Percentiles rank a stretch among this genome's conserved stretches.
These are phyloP conservation scores for Rhincodon typus DNA, from an alignment of 2,797 vertebrate genomes.

Conservation along the genomic window DNA sequence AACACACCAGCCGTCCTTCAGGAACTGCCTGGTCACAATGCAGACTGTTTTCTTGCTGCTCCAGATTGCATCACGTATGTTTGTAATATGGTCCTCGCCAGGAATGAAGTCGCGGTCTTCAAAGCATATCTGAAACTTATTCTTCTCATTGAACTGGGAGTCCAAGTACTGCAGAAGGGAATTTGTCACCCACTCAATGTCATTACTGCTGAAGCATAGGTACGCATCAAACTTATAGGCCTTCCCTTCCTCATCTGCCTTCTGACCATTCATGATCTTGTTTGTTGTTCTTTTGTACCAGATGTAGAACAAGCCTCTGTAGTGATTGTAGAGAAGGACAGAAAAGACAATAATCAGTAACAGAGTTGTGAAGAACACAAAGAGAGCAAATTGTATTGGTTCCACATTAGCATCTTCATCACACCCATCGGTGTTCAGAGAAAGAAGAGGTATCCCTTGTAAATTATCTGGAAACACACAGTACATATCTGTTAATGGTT, in stretches of 20 bases:
- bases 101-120: constrained; percentile 86
- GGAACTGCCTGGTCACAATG: constrained; percentile 75
- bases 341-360: constrained; percentile 43
- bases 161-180: constrained; percentile 72
- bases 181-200: constrained; percentile 77
- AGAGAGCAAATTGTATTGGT: constrained; percentile 58
- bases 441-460: not conserved
- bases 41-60: constrained; percentile 74
- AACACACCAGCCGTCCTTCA: constrained; percentile 83
- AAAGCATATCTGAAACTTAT: constrained; percentile 72
- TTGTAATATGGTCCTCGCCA: constrained; percentile 70
- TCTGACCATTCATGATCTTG: constrained; percentile 48
- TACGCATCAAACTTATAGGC: constrained; percentile 65
- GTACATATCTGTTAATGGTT: not conserved
- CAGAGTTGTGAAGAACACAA: constrained; percentile 49
- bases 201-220: constrained; percentile 71
- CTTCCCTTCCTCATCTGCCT: constrained; percentile 30
- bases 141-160: constrained; percentile 66
- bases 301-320: constrained; percentile 63
- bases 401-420: constrained; percentile 34
- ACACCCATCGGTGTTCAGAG: not conserved
- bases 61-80: constrained; percentile 77
- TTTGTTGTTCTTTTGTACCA: constrained; percentile 58
- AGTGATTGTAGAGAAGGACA: constrained; percentile 49
- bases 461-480: not conserved